Conservation (phyloP, 2,797 vertebrate species). For the Gymnoscopelus microlampas region DNA sequence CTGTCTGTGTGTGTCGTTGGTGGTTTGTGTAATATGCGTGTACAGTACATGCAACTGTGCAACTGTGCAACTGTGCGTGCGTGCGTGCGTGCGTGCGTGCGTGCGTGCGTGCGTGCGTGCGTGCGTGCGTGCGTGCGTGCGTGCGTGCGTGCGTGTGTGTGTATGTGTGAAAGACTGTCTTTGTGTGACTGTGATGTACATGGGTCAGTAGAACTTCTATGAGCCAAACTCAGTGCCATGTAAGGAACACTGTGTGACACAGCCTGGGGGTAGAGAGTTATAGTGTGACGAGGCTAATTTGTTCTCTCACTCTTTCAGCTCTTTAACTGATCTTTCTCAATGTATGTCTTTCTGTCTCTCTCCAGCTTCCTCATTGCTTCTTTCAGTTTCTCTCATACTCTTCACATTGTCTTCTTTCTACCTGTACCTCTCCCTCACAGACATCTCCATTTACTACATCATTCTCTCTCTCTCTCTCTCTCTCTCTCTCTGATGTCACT, state of each 20-base stretch:
- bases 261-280: slow-evolving; percentile 11
- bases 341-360: background rate
- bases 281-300: slow-evolving; percentile 10
- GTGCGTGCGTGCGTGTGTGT: background rate
- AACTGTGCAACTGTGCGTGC: too few species aligned
- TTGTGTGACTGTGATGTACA: slow-evolving; percentile 59
- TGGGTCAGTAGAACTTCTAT: slow-evolving; percentile 48
- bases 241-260: slow-evolving; percentile 31
- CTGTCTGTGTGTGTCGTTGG: slow-evolving; percentile 8
- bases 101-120: slow-evolving; percentile 1
- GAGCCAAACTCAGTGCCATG: slow-evolving; percentile 48
- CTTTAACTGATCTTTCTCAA: background rate
- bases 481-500: background rate
- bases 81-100: slow-evolving; percentile 4
- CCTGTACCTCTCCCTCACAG: background rate
- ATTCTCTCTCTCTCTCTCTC: background rate
- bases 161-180: slow-evolving; percentile 54
- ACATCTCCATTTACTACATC: too few species aligned
- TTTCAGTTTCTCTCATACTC: too few species aligned
- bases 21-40: too few species aligned
- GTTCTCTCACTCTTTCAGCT: slow-evolving; percentile 7
- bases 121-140: slow-evolving; percentile 19
- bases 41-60: too few species aligned
- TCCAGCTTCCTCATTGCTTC: background rate
- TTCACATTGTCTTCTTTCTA: background rate